phyloP scores from a whole-genome alignment of 2,113 vertebrate species.

The Bucco capensis region DNA sequence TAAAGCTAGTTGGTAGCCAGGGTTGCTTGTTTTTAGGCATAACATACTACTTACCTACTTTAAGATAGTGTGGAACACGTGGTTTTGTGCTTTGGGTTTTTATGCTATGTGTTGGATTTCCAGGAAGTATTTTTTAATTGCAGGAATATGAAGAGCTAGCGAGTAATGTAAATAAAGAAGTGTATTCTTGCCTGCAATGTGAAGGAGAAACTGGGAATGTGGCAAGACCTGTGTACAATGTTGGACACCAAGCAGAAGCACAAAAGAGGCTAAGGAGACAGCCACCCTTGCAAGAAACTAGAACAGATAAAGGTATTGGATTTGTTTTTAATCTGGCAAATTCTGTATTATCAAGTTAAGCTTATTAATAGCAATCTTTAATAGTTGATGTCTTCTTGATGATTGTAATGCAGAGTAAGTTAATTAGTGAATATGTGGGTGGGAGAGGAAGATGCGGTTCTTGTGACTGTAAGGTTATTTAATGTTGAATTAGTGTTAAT shows the following conservation, averaged over 20 bases:
- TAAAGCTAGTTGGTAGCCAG: neutral
- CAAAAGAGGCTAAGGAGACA: neutral
- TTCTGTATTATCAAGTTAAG: neutral
- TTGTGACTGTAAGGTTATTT: neutral
- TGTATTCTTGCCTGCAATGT: neutral
- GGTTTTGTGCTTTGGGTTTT: neutral
- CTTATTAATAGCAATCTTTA: neutral
- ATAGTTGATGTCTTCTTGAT: neutral
- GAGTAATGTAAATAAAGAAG: neutral
- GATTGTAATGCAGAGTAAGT: neutral
- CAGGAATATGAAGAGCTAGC: conserved; percentile 33
- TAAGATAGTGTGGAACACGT: neutral
- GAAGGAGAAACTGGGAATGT: neutral
- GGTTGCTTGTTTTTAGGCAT: neutral
- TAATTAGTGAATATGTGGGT: neutral
- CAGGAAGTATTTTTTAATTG: neutral
- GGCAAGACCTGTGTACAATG: neutral
- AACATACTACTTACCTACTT: neutral
- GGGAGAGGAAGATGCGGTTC: neutral
- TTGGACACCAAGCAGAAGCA: neutral
- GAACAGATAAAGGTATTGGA: conserved; percentile 43
- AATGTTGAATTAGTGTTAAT: neutral
- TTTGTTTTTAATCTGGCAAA: neutral
- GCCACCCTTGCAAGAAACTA: neutral
- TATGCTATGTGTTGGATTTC: neutral